Conservation (phyloP, 2,113 vertebrate species). For the Pyrgilauda ruficollis region DNA sequence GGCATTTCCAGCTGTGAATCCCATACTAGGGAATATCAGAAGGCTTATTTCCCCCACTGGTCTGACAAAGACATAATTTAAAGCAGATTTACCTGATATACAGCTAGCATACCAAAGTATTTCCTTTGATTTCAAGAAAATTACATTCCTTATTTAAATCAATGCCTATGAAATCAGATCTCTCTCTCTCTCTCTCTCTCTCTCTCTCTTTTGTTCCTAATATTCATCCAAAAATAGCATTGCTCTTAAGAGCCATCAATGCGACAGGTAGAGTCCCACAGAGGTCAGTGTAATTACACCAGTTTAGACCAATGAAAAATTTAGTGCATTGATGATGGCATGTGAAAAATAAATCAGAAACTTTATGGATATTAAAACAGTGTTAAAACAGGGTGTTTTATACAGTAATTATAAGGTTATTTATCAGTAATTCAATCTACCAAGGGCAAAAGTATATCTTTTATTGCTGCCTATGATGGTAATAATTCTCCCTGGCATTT, state of each 20-base stretch:
- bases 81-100: background rate
- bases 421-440: conserved; percentile 52
- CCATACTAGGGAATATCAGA: background rate
- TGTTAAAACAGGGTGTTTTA: conserved; percentile 36
- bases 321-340: background rate
- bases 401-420: conserved; percentile 54
- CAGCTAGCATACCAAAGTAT: background rate
- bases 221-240: background rate
- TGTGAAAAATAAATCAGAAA: conserved; percentile 41
- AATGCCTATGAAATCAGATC: background rate
- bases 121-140: background rate
- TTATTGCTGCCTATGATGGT: conserved; percentile 40
- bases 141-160: background rate
- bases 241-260: background rate
- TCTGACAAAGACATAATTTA: background rate
- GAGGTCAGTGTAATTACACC: background rate
- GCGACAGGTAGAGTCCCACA: background rate
- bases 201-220: background rate
- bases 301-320: background rate
- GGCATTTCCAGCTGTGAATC: background rate
- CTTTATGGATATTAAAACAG: conserved; percentile 29
- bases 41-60: background rate
- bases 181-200: background rate
- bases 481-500: conserved; percentile 54
- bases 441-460: conserved; percentile 46